Conservation (phyloP, 2,113 vertebrate species). For the Phalacrocorax carbo region DNA sequence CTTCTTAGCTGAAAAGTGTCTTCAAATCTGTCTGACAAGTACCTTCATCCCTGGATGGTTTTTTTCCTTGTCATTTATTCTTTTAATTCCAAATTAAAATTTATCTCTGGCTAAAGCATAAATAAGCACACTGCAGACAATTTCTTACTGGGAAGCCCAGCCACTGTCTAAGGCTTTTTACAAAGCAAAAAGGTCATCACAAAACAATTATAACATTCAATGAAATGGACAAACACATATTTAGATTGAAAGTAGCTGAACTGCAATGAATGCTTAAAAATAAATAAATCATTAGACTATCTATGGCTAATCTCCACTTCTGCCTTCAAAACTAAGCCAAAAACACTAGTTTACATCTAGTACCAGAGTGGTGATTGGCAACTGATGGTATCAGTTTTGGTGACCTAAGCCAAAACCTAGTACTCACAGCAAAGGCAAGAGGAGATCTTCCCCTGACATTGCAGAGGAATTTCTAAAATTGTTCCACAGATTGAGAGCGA, state of each 20-base stretch:
- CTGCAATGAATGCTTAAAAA: not conserved
- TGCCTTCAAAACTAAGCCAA: not conserved
- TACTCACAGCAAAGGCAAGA: not conserved
- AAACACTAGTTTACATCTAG: not conserved
- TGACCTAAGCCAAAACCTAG: not conserved
- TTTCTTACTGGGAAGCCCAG: not conserved
- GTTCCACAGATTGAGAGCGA: not conserved
- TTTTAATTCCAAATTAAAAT: slow-evolving; percentile 29
- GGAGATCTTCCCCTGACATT: not conserved
- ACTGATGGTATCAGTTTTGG: not conserved
- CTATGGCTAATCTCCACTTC: not conserved
- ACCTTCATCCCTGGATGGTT: not conserved
- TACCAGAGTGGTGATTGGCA: not conserved
- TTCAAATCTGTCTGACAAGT: slow-evolving; percentile 31
- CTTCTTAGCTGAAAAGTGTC: not conserved
- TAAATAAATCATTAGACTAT: not conserved
- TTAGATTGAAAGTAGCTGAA: not conserved
- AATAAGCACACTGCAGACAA: not conserved
- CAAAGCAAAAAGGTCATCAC: not conserved
- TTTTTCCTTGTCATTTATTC: not conserved
- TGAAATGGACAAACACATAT: not conserved
- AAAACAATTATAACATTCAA: not conserved
- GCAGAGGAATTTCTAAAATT: not conserved
- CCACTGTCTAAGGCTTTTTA: not conserved
- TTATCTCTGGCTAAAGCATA: not conserved